phyloP scores from a whole-genome alignment of 1,140 invertebrate genomes.

The Metaphire vulgaris region DNA sequence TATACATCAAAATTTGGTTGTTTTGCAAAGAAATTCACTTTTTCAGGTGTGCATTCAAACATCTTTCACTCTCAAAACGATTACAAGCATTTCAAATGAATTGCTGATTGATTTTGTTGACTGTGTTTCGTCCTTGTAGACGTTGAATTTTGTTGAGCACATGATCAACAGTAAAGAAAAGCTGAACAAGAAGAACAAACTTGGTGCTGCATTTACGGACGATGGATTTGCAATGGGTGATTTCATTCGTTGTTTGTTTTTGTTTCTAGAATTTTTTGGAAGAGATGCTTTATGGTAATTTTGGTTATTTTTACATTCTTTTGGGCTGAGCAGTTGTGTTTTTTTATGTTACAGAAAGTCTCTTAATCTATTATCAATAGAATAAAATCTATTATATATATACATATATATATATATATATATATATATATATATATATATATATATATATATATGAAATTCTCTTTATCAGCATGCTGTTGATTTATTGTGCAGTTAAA shows the following conservation, averaged over 20 bases:
- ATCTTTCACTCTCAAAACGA: too few species aligned
- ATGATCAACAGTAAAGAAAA: slow-evolving; percentile 86
- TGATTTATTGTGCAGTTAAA: too few species aligned
- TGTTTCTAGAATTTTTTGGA: too few species aligned
- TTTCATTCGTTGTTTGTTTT: slow-evolving; percentile 3
- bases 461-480: not conserved
- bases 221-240: slow-evolving; percentile 96
- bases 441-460: slow-evolving; percentile 1
- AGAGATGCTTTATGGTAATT: too few species aligned
- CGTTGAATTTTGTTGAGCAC: slow-evolving; percentile 90
- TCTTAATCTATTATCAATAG: too few species aligned
- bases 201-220: slow-evolving; percentile 84
- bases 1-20: too few species aligned
- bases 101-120: too few species aligned
- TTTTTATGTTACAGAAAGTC: not conserved
- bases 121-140: slow-evolving; percentile 55
- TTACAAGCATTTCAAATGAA: too few species aligned
- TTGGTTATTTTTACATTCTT: too few species aligned
- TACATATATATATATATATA: slow-evolving; percentile 6
- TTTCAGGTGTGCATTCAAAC: too few species aligned
- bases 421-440: slow-evolving; percentile 1
- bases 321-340: not conserved
- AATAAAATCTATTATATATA: not conserved
- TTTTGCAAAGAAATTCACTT: too few species aligned
- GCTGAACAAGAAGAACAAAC: slow-evolving; percentile 70